Conservation (phyloP, 1,140 invertebrate genomes). For the Drosophila guanche region DNA sequence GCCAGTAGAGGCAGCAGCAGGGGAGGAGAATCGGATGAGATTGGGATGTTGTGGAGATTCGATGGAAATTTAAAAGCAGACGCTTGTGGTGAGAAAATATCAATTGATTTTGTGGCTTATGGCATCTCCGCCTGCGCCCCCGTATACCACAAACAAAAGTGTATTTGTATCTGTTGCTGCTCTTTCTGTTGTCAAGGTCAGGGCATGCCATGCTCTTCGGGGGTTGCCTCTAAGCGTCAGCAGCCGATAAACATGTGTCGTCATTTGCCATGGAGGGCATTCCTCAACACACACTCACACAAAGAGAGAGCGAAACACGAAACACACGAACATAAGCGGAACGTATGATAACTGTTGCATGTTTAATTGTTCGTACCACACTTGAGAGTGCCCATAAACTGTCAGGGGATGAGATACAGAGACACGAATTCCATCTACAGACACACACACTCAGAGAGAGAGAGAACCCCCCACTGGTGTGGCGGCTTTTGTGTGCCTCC, state of each 20-base stretch:
- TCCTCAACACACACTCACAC: slow-evolving; percentile 49
- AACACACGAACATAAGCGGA: slow-evolving; percentile 26
- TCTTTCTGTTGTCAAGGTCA: slow-evolving; percentile 70
- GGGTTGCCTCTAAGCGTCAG: slow-evolving; percentile 58
- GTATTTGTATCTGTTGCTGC: slow-evolving; percentile 41
- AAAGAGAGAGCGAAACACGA: slow-evolving; percentile 15
- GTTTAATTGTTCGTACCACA: slow-evolving; percentile 75
- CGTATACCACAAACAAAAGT: not conserved
- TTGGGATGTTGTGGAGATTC: no score
- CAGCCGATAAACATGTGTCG: slow-evolving; percentile 77
- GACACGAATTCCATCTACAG: slow-evolving; percentile 11
- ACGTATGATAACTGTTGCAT: slow-evolving; percentile 73
- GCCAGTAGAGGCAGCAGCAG: slow-evolving; percentile 35
- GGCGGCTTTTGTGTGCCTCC: slow-evolving; percentile 45
- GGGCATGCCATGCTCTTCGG: slow-evolving; percentile 52
- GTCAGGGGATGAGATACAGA: slow-evolving; percentile 10
- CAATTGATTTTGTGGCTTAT: slow-evolving; percentile 1
- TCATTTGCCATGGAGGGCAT: slow-evolving; percentile 71
- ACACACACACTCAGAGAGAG: slow-evolving; percentile 8
- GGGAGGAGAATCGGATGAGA: not conserved
- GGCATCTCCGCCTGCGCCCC: no score
- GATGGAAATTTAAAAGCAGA: no score
- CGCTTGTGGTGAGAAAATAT: no score
- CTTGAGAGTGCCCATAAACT: slow-evolving; percentile 43
- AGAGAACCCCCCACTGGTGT: slow-evolving; percentile 38